Evolutionary conservation across 2,888 invertebrate species (phyloP).

Genomic region (Linyphia triangularis): DNA sequence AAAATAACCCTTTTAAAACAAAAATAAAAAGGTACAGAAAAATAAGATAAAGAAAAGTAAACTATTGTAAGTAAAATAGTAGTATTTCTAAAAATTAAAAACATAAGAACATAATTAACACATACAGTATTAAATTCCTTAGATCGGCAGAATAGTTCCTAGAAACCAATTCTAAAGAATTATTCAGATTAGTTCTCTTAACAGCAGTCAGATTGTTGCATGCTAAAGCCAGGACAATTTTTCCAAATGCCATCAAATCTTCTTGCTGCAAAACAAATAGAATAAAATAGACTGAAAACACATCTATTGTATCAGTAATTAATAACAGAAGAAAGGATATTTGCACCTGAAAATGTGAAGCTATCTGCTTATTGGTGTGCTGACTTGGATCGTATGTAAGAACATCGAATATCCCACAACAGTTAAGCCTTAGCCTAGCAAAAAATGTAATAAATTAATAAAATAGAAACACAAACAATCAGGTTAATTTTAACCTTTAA

Average conservation of each 20-base stretch:
- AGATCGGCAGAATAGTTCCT: conserved; percentile 95
- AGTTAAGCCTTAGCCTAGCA: conserved; percentile 88
- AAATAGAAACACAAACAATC: neutral
- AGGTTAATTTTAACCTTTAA: too few species aligned
- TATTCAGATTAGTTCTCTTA: conserved; percentile 91
- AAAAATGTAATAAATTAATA: neutral
- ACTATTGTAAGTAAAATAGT: neutral
- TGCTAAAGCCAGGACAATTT: conserved; percentile 93
- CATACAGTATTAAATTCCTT: conserved; percentile 93
- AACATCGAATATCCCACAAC: conserved; percentile 89
- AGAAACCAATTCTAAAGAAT: conserved; percentile 92
- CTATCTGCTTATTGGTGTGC: conserved; percentile 83
- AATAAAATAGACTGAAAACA: neutral
- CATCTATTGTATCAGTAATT: conserved; percentile 46
- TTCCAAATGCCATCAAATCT: conserved; percentile 93
- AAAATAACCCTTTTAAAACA: neutral
- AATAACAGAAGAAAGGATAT: neutral
- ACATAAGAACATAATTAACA: too few species aligned
- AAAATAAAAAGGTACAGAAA: neutral
- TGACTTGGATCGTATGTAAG: conserved; percentile 82
- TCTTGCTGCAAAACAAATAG: conserved; percentile 85
- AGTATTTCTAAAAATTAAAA: neutral
- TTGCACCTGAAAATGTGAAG: conserved; percentile 84
- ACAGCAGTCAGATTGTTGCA: conserved; percentile 93
- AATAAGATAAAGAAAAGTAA: neutral